Conservation (phyloP, 2,888 invertebrate species). For the Amphipoea oculea region DNA sequence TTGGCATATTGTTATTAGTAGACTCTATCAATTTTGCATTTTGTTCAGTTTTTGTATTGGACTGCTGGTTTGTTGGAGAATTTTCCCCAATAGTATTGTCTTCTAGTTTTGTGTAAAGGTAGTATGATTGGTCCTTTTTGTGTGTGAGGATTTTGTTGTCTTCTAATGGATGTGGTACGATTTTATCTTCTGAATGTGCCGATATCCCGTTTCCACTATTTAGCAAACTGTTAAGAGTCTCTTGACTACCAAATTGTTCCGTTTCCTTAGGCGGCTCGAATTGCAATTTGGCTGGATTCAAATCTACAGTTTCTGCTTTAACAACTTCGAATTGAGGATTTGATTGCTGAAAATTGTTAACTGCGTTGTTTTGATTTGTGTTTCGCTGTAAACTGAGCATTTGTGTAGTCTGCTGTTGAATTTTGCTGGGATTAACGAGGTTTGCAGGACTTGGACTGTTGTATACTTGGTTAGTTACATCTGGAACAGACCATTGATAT, state of each 20-base stretch:
- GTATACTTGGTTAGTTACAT: conserved; percentile 83
- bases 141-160: conserved; percentile 83
- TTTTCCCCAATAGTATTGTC: conserved; percentile 68
- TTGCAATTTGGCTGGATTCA: conserved; percentile 76
- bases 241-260: conserved; percentile 74
- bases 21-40: conserved; percentile 45
- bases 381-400: conserved; percentile 63
- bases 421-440: conserved; percentile 63
- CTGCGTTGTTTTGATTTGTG: conserved; percentile 50
- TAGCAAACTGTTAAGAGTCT: conserved; percentile 75
- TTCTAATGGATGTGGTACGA: conserved; percentile 82
- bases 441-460: conserved; percentile 76
- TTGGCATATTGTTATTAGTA: conserved; percentile 43
- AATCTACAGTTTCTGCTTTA: conserved; percentile 76
- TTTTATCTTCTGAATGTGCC: conserved; percentile 85
- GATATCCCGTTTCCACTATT: conserved; percentile 81
- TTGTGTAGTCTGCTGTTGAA: conserved; percentile 65
- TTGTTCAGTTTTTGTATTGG: conserved; percentile 54
- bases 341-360: conserved; percentile 48
- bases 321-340: conserved; percentile 76
- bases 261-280: conserved; percentile 71
- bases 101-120: conserved; percentile 81
- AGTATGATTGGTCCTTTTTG: conserved; percentile 85
- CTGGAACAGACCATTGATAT: conserved; percentile 85
- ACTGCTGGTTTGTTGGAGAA: conserved; percentile 59